Evolutionary conservation across 2,888 invertebrate genomes (phyloP), one percentile per base, ranked within the genome.

Genomic region (Lasioglossum pauxillum): DNA sequence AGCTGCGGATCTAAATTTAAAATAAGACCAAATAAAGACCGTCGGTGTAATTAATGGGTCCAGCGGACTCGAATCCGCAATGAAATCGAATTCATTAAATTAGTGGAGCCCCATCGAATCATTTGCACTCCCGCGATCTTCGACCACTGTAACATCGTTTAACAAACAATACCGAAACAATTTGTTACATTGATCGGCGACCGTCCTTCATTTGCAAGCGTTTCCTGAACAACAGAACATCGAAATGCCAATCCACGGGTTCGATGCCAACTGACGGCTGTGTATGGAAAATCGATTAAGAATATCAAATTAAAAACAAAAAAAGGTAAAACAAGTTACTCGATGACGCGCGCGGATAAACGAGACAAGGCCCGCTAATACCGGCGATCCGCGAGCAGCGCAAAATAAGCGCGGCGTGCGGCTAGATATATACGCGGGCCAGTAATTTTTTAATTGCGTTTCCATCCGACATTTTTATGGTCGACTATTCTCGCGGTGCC

Each of bases 371-470:
- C 72, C 79, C 75, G 85, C 78, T 85, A 89, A 90, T 87, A 86
- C 78, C 83, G 60, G 76, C 84, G 81, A 78, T 80, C 64, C 82
- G 78, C 23, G 78, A 74, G 57, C 73, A 71, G 44, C 74, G 82
- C 74, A 83, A 87, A 89, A 90, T 85, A 90, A 87, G 83, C 82
- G 78, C 75, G 77, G 75, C 80, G 80, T 41, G 77, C 82, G n/a
- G 38, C 72, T 69, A 83, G 78, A 84, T 89, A 88, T 90, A 90
- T 88, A 88, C 88, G 87, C 78, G 85, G n/a, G 84, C 87, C 78
- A 90, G 86, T 91, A 90, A 91, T 91, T 89, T 91, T 90, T 90
- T 91, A 90, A 91, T 91, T 90, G 88, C 89, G 82, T 91, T 91
- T 89, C 88, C 88, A 91, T 91, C 88, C 89, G 90, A 89, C 88